phyloP scores from a whole-genome alignment of 2,113 vertebrate genomes.

The Labeo catla region DNA sequence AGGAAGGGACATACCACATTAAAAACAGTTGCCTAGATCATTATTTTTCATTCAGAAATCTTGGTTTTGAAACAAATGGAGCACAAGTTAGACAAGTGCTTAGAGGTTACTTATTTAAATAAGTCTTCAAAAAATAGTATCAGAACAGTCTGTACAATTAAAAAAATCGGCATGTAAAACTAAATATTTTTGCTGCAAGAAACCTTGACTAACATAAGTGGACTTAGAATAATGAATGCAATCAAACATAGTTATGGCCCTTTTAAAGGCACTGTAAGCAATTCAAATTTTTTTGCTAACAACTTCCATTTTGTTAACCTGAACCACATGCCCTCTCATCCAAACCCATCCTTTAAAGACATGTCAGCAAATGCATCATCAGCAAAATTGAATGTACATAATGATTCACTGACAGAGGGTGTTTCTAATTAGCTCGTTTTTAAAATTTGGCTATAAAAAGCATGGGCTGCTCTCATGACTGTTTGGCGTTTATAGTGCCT shows the following conservation, averaged over 20 bases:
- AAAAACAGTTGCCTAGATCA: neutral
- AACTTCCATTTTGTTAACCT: neutral
- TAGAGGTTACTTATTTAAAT: neutral
- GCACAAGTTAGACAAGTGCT: neutral
- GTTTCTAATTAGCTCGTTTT: neutral
- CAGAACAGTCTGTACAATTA: neutral
- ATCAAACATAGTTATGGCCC: neutral
- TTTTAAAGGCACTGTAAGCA: neutral
- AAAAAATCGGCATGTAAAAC: neutral
- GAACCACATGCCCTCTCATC: neutral
- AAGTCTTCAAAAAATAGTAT: constrained; percentile 10
- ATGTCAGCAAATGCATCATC: neutral
- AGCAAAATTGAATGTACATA: neutral
- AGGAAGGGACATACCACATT: neutral
- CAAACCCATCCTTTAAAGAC: constrained; percentile 7
- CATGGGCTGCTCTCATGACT: neutral
- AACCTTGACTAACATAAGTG: neutral
- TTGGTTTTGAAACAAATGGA: neutral
- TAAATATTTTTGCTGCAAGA: neutral
- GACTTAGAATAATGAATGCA: neutral
- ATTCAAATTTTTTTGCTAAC: neutral
- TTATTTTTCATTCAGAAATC: neutral
- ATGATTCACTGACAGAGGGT: neutral
- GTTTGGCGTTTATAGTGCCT: neutral
- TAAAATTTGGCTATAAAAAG: neutral